These are phyloP conservation scores for Betta splendens DNA, from an alignment of 2,797 vertebrate species.

Conservation along the genomic window DNA sequence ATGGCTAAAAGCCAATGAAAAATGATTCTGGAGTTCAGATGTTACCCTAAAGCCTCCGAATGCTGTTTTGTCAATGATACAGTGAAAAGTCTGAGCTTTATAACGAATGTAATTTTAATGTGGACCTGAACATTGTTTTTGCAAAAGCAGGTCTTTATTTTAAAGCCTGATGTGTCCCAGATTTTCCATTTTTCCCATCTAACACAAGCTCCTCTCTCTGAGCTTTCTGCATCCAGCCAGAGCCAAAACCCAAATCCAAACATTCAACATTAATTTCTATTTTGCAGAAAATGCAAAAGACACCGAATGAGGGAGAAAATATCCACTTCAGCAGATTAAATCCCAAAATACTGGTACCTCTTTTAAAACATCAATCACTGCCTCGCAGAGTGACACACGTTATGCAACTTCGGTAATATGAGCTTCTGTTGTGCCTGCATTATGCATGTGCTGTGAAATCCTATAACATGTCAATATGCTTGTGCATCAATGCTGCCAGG, in stretches of 20 bases:
- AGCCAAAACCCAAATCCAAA: constrained; percentile 33
- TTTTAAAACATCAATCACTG: constrained; percentile 39
- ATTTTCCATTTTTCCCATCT: constrained; percentile 20
- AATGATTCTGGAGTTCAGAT: background rate
- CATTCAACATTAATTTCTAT: constrained; percentile 21
- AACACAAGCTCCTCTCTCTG: constrained; percentile 27
- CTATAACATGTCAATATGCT: constrained; percentile 61
- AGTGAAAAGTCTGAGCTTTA: background rate
- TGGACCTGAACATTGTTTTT: constrained; percentile 7
- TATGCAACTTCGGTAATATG: constrained; percentile 41
- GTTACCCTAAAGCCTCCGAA: too few relatives aligned
- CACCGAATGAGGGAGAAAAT: constrained; percentile 33
- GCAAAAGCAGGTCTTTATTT: constrained; percentile 14
- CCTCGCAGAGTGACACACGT: constrained; percentile 19
- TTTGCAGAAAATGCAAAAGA: constrained; percentile 35
- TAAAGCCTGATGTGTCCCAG: constrained; percentile 38
- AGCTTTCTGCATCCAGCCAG: constrained; percentile 42
- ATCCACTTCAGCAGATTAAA: constrained; percentile 57
- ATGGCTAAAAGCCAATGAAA: background rate
- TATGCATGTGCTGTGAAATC: constrained; percentile 63
- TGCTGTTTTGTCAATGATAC: background rate
- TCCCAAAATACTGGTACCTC: constrained; percentile 46
- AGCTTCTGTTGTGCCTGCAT: constrained; percentile 42
- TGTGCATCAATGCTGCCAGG: constrained; percentile 41
- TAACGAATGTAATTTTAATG: background rate